phyloP scores from a whole-genome alignment of 2,113 vertebrate genomes.

The Danionella cerebrum region DNA sequence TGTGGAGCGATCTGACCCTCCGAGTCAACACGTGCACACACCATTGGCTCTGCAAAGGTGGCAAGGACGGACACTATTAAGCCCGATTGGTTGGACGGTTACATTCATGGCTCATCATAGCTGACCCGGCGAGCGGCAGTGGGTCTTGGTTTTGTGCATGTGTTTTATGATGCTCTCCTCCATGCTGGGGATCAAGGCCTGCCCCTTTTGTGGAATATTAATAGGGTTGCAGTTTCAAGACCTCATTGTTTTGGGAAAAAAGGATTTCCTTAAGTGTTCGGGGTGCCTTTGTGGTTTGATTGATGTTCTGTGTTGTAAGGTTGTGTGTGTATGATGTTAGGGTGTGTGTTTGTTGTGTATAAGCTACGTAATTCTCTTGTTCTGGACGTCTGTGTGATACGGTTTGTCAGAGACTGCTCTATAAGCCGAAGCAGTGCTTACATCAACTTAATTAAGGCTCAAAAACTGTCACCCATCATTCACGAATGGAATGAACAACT shows the following conservation, averaged over 20 bases:
- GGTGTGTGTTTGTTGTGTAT: constrained; percentile 40
- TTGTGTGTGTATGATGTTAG: constrained; percentile 32
- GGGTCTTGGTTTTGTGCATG: constrained; percentile 34
- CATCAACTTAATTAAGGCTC: background rate
- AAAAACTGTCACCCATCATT: background rate
- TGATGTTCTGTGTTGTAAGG: constrained; percentile 41
- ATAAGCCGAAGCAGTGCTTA: constrained; percentile 8
- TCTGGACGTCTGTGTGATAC: constrained; percentile 23
- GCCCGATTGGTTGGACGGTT: constrained; percentile 82
- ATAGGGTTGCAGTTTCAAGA: constrained; percentile 46
- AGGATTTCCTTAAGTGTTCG: constrained; percentile 52
- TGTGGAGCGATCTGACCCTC: constrained; percentile 81
- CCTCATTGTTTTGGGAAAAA: constrained; percentile 52
- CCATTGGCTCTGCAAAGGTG: constrained; percentile 44
- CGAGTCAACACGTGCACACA: constrained; percentile 39
- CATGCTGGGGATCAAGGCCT: constrained; percentile 68
- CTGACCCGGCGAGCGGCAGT: constrained; percentile 52
- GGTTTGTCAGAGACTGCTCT: constrained; percentile 32
- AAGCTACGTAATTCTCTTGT: constrained; percentile 34
- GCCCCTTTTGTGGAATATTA: constrained; percentile 69
- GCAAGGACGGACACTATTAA: constrained; percentile 82
- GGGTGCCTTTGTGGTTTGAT: constrained; percentile 47
- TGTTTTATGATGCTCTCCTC: constrained; percentile 26
- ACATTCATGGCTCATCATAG: constrained; percentile 77
- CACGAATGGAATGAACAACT: too few relatives aligned